Evolutionary conservation across 2,797 vertebrate genomes (phyloP), one percentile per base, ranked within the genome.

Genomic region (Crocidura indochinensis): DNA sequence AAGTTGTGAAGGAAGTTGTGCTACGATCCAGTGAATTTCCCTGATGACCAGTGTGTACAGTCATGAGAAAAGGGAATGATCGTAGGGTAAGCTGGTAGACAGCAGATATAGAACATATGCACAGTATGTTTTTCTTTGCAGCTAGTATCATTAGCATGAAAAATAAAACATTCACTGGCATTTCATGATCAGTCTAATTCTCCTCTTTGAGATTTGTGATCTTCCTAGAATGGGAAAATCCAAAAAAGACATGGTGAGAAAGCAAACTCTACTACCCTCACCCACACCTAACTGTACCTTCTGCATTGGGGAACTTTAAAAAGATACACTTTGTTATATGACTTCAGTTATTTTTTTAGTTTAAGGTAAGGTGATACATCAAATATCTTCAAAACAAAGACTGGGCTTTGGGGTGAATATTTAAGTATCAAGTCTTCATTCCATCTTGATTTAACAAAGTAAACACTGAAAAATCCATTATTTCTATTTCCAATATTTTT

Each of bases 101-200:
- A 75, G 60, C 68, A 85, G 0, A 8, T 46, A 17, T 31, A 65
- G 60, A 88, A 8, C 76, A 87, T 8, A 76, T 22, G 78, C 68
- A 87, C 51, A 75, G 53, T 53, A 87, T 80, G 74, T 15, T 78
- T 84, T 47, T 72, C 53, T 67, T 60, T 46, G 53, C 75, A 92
- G 85, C 47, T 60, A 46, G n/a, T 15, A 84, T 78, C 62, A 19
- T 60, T 73, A 76, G 27, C 46, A 26, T 84, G 86, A 84, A 91
- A 92, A 92, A 71, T 68, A 65, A 92, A 20, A 27, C 62, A 84
- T 86, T 90, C 86, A 81, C 90, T 86, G 20, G 1, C 31, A 15
- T 86, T 88, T 68, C 8, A 46, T 38, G 67, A 78, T 73, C 31
- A 93, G 49, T 60, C 27, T 83, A 51, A 78, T 73, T 65, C 31